A percentile compares a stretch with the other conserved stretches of the same genome.
Evolutionary conservation across 1,140 invertebrate species (phyloP).

Genomic region (Lutraria rhynchaena): DNA sequence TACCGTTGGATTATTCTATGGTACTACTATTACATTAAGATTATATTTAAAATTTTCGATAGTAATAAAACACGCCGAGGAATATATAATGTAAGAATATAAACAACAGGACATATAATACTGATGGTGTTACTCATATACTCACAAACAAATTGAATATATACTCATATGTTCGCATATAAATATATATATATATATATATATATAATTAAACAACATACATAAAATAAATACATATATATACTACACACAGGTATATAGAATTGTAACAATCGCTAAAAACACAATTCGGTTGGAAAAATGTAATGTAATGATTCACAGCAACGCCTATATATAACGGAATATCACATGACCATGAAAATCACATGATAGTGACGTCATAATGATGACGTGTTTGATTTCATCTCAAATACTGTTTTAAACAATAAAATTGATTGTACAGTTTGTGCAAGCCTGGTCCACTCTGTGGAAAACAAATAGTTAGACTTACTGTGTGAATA

Average conservation of each 20-base stretch:
- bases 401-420: conserved; percentile 18
- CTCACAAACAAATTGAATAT: too few relatives aligned
- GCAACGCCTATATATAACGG: neutral
- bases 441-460: neutral
- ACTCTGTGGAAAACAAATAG: neutral
- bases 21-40: too few relatives aligned
- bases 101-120: too few relatives aligned
- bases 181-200: too few relatives aligned
- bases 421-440: conserved; percentile 6
- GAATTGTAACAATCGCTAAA: neutral
- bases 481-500: neutral
- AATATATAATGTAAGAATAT: too few relatives aligned
- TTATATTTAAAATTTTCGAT: too few relatives aligned
- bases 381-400: neutral
- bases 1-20: too few relatives aligned
- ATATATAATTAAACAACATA: too few relatives aligned
- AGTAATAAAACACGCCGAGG: too few relatives aligned
- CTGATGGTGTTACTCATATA: too few relatives aligned
- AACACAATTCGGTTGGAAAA: neutral
- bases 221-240: neutral
- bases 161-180: too few relatives aligned
- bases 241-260: neutral
- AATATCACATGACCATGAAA: neutral
- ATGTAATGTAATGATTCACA: neutral
- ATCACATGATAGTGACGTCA: neutral